Evolutionary conservation across 2,113 vertebrate genomes (phyloP), one percentile per base, ranked within the genome.

Genomic region (Cranoglanis bouderius): DNA sequence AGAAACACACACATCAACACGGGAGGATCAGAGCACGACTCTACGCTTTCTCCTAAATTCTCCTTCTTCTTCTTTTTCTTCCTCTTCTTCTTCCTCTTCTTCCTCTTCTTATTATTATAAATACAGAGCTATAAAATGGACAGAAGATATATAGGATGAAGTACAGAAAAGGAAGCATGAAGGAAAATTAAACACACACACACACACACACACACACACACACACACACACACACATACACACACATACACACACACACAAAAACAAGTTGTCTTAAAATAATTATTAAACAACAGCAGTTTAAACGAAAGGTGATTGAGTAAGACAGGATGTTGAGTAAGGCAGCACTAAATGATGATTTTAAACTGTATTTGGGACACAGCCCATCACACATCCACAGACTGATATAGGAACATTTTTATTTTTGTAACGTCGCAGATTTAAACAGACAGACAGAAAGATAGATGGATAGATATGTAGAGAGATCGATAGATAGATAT

Each of bases 1-100:
- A 80, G 82, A 40, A 26, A 55, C 88, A 67, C 77, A 80, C 92
- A 87, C 40, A 77, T 16, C 40, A 6, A 92, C 65, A 92, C 84
- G 80, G 90, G 89, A 93, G 13, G 21, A 61, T 84, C 75, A 90
- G 88, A 92, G 86, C 46, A 90, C 1, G 35, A 94, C 16, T 4
- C n/a, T 35, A 16, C 65, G 14, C 65, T 1, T 1, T 91, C 93
- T 91, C 89, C 32, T 92, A 92, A 93, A 94, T 94, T 87, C 72
- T 92, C 85, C 88, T 92, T 91, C 94, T 93, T 93, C 93, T 89
- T 83, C 91, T 67, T 91, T 94, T 95, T 84, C 91, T 63, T 91
- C 95, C 94, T 89, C 89, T 89, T 83, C 91, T 67, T 91, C 95
- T 95, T 84, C 91, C 59, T 91, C 95, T 95, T 89, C 89, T 89